A percentile compares a stretch with the other conserved stretches of the same genome.
Evolutionary conservation across 2,888 invertebrate species (phyloP).

Genomic region (Liopterus haemorrhoidalis): DNA sequence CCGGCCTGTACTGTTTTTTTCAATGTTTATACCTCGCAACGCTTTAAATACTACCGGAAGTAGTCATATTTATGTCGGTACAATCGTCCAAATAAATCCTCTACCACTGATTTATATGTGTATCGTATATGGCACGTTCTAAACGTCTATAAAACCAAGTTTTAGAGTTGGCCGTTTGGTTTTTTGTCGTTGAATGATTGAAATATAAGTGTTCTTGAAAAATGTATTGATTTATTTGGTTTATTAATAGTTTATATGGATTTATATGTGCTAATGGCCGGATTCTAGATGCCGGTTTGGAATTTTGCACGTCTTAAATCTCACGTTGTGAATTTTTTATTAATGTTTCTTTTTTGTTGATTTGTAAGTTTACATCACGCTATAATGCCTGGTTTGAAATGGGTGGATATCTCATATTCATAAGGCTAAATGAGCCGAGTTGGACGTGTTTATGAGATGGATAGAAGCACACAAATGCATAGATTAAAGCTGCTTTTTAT

Average conservation of each 20-base stretch:
- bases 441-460: no score
- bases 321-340: no score
- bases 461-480: no score
- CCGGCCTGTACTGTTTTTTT: slow-evolving; percentile 19
- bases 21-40: slow-evolving; percentile 32
- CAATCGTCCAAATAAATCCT: slow-evolving; percentile 26
- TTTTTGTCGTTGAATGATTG: slow-evolving; percentile 7
- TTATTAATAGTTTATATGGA: slow-evolving; percentile 19
- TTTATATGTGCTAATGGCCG: no score
- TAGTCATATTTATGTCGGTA: slow-evolving; percentile 29
- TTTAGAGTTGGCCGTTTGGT: slow-evolving; percentile 1
- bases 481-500: no score
- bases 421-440: no score
- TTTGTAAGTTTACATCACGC: no score
- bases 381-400: no score
- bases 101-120: slow-evolving; percentile 25
- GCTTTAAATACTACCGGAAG: slow-evolving; percentile 34
- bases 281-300: no score
- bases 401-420: no score
- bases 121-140: slow-evolving; percentile 14
- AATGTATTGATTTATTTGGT: slow-evolving; percentile 13
- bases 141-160: slow-evolving; percentile 15
- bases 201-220: slow-evolving; percentile 13
- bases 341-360: no score
- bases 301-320: no score